Base-by-base conservation (phyloP, 1,140 invertebrate species). In the Drosophila elegans region DNA sequence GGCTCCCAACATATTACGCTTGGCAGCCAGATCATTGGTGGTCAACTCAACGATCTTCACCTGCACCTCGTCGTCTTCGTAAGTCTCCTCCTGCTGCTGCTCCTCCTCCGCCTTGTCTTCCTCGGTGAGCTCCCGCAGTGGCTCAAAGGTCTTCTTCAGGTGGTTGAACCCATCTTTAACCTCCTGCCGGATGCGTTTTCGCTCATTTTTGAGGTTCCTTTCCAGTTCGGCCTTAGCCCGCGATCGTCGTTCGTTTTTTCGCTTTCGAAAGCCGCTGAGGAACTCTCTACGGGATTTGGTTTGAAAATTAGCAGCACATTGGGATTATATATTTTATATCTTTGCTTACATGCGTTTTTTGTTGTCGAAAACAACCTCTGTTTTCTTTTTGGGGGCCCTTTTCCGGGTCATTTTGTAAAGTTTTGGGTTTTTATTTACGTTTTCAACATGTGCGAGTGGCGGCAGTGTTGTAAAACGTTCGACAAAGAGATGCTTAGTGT, bases 1-100 rank as follows among this genome's bases (percentile, higher is more conserved):
- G 48, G 94, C 93, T 7, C 96, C 96, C 63, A 96, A 95, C 92
- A 95, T 95, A 83, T 95, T 94, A 72, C 94, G 94, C 80, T 94
- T 93, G 57, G 95, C 94, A 7, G 95, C 93, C 51, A 96, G 92
- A 38, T 95, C 94, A 49, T 94, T 94, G 46, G 95, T 93, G 32
- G 95, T 95, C 11, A 97, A 91, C 85, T 96, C 96, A 0, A 95
- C 93, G 57, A 97, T 95, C 93, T 95, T 96, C 4, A 97, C 95
- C 78, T 95, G 95, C 5, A 96, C 95, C 82, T 95, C 94, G n/a
- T 95, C 94, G 78, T 95, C 94, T 91, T 96, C 95, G 78, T 95
- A 96, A 77, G 96, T 94, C 12, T 95, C 94, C 29, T 95, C 94
- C 38, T 95, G 94, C 79, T 95, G 94, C 79, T 95, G 93, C 12